Evolutionary conservation across 2,888 invertebrate species (phyloP), one percentile per base, ranked within the genome.

Genomic region (Melanargia galathea): DNA sequence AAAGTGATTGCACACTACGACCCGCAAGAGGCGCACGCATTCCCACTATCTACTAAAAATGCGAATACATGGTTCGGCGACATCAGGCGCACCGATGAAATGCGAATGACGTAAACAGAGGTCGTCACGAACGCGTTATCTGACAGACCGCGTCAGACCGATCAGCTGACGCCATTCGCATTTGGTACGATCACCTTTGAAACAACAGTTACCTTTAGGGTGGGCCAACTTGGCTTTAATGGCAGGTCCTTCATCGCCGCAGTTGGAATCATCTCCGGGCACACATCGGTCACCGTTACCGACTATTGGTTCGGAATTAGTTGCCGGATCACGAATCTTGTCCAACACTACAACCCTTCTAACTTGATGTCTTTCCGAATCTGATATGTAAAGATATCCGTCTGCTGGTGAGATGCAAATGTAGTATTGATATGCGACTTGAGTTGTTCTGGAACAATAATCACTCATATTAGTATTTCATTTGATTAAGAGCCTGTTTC

Each of bases 371-470:
- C 95, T 95, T 80, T 98, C 98, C 35, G 98, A 97, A 85, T 99
- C 97, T 49, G 99, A 98, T 75, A 99, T 96, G 87, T 98, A 99
- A 58, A 99, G 93, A 79, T 97, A 96, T 8, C 98, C 98, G 83
- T 99, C 98, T 33, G 98, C 97, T 26, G 99, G 99, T 57, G 98
- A 98, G 56, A 99, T 96, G 62, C 98, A 97, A 81, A 99, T 93
- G 86, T 98, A 98, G 82, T 99, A 99, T 80, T 98, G 97, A 87
- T 99, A 98, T 30, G 98, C 97, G 10, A 98, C 97, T 92, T 98
- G 98, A 0, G 98, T 97, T 26, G 97, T 96, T 84, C 98, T 97
- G 91, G 51, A 93, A 92, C 67, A 69, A 46, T 62, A 58, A 13
- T 40, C 54, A n/a, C 18, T 24, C 2, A 43, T 6, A 18, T 18